Evolutionary conservation across 2,113 vertebrate species (phyloP).

Genomic region (Lophius piscatorius): DNA sequence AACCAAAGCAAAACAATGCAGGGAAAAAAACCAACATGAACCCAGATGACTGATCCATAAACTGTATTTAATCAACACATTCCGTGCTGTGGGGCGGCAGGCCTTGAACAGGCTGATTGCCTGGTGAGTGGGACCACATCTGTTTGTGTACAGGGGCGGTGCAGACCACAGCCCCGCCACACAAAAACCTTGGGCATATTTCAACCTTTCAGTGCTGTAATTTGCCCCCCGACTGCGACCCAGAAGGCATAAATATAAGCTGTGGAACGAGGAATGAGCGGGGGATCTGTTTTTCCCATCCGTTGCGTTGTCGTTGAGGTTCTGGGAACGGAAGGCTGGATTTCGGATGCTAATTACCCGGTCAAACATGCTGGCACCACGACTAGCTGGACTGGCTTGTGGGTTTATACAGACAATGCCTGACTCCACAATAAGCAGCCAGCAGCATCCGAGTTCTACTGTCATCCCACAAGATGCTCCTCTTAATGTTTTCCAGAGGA

Average conservation of each 20-base stretch:
- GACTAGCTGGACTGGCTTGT: constrained; percentile 45
- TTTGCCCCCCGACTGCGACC: constrained; percentile 58
- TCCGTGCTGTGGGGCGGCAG: constrained; percentile 39
- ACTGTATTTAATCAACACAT: constrained; percentile 71
- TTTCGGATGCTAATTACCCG: constrained; percentile 69
- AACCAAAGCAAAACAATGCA: constrained; percentile 59
- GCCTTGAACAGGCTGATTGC: constrained; percentile 44
- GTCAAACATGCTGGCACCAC: constrained; percentile 62
- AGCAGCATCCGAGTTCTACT: constrained; percentile 27
- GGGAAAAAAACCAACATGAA: constrained; percentile 28
- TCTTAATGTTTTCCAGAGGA: constrained; percentile 35
- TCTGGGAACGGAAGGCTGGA: constrained; percentile 68
- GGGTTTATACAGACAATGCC: constrained; percentile 50
- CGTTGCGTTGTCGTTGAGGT: constrained; percentile 58
- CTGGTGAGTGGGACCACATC: constrained; percentile 55
- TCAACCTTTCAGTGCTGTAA: constrained; percentile 63
- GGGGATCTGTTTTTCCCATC: constrained; percentile 72
- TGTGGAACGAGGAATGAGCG: constrained; percentile 53
- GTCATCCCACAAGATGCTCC: constrained; percentile 24
- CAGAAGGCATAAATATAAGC: constrained; percentile 62
- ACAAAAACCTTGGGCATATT: constrained; percentile 71
- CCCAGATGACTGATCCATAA: constrained; percentile 49
- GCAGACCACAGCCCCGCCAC: constrained; percentile 63
- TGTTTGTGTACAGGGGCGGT: constrained; percentile 61
- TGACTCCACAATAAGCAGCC: constrained; percentile 35